Conservation (phyloP, 2,797 vertebrate genomes). For the Chaunax sp. region DNA sequence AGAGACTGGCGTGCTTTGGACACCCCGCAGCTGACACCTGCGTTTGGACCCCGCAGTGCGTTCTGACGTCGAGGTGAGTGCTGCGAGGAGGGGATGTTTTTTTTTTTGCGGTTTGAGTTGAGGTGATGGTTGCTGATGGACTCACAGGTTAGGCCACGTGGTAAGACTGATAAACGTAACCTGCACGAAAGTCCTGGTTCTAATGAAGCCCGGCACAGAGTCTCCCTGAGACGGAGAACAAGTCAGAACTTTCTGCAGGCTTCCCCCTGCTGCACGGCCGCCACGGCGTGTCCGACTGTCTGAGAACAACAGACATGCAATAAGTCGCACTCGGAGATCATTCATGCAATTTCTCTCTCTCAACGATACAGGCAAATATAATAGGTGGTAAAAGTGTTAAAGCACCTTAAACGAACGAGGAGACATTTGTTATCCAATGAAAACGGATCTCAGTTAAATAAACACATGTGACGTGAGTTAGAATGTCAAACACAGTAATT, state of each 20-base stretch:
- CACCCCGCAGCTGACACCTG: neutral
- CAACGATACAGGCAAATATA: too few relatives aligned
- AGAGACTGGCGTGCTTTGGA: too few relatives aligned
- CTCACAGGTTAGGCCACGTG: constrained; percentile 62
- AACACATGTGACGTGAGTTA: too few relatives aligned
- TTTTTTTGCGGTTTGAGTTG: constrained; percentile 12
- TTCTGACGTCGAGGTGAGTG: constrained; percentile 63
- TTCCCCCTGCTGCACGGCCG: neutral
- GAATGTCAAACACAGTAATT: too few relatives aligned
- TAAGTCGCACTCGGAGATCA: constrained; percentile 22
- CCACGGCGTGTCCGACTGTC: constrained; percentile 17
- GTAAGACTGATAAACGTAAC: constrained; percentile 11
- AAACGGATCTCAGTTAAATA: neutral
- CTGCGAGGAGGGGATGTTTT: neutral
- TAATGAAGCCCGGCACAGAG: constrained; percentile 1
- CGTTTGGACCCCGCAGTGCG: constrained; percentile 17
- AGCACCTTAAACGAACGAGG: neutral
- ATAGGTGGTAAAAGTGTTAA: too few relatives aligned
- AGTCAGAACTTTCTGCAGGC: constrained; percentile 40
- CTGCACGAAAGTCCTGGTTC: neutral
- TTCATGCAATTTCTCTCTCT: constrained; percentile 10
- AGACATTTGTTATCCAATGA: neutral
- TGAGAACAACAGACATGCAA: constrained; percentile 31
- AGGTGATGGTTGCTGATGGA: constrained; percentile 26
- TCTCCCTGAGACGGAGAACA: constrained; percentile 12